Conservation (phyloP, 64 coral and sea anemone species). For the Hydrozoanthus tunicans region DNA sequence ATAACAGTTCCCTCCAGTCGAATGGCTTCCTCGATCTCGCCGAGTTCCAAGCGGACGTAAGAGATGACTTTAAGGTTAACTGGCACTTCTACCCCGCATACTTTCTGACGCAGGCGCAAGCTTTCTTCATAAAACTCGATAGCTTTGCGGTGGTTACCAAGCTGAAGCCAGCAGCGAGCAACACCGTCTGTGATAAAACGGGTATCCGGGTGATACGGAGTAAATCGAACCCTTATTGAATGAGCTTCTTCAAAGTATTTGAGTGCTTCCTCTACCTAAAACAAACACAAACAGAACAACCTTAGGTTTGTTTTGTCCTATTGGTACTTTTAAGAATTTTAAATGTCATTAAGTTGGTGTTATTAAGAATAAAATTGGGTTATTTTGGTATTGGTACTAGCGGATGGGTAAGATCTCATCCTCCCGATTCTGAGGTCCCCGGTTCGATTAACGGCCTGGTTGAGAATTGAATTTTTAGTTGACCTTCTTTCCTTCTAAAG, state of each 20-base stretch:
- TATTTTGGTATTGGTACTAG: no score
- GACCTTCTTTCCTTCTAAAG: no score
- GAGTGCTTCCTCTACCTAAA: background rate
- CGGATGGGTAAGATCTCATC: no score
- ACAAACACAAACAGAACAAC: background rate
- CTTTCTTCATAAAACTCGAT: conserved; percentile 42
- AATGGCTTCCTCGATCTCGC: conserved; percentile 29
- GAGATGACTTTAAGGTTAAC: conserved; percentile 31
- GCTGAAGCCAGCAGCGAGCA: conserved; percentile 18
- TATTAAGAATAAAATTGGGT: no score
- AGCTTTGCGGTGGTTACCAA: conserved; percentile 15
- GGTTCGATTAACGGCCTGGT: no score
- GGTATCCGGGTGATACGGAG: conserved; percentile 13
- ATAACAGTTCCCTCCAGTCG: conserved; percentile 14
- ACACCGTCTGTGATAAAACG: conserved; percentile 40
- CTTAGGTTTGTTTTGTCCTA: no score
- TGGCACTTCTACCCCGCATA: conserved; percentile 18
- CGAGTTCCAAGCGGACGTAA: conserved; percentile 11
- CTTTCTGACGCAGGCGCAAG: conserved; percentile 5
- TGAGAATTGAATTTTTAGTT: no score
- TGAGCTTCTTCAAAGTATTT: conserved; percentile 35
- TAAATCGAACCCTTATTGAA: background rate
- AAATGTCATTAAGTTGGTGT: no score
- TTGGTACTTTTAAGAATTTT: no score
- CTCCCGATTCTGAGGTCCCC: no score